Conservation (phyloP, 2,797 vertebrate species). For the Erpetoichthys calabaricus region DNA sequence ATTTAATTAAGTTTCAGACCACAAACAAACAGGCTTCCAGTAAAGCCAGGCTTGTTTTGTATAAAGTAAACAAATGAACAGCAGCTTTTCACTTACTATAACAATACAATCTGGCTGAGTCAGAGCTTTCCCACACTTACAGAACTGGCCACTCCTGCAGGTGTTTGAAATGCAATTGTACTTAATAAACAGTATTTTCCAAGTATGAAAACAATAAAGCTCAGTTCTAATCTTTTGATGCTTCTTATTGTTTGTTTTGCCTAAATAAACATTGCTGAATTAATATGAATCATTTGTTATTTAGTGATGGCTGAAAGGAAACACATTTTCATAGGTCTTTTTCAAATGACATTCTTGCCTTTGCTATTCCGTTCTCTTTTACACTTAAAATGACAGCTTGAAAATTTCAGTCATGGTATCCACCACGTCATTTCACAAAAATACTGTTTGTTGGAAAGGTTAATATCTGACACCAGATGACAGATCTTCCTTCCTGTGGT, state of each 20-base stretch:
- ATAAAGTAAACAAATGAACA: constrained; percentile 66
- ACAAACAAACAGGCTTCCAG: constrained; percentile 61
- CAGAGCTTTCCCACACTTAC: constrained; percentile 54
- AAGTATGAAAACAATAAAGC: background rate
- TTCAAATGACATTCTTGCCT: too few relatives aligned
- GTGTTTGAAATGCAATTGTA: constrained; percentile 19
- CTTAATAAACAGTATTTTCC: too few relatives aligned
- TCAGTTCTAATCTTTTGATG: background rate
- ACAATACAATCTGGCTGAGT: constrained; percentile 48
- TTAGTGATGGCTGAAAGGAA: too few relatives aligned
- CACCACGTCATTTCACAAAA: background rate
- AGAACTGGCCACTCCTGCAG: constrained; percentile 20
- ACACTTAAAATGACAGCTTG: too few relatives aligned
- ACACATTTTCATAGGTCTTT: too few relatives aligned
- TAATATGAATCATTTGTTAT: too few relatives aligned
- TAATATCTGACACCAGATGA: background rate
- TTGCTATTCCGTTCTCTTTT: too few relatives aligned
- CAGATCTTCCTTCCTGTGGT: background rate
- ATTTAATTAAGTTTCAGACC: constrained; percentile 58
- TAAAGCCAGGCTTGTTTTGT: constrained; percentile 41
- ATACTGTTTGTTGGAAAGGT: background rate
- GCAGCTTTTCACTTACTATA: constrained; percentile 52
- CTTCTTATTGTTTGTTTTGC: too few relatives aligned
- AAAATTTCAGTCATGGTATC: too few relatives aligned
- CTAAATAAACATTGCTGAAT: too few relatives aligned